These are phyloP conservation scores for Dorcus parallelipipedus DNA, from an alignment of 2,888 invertebrate genomes.

Conservation along the genomic window DNA sequence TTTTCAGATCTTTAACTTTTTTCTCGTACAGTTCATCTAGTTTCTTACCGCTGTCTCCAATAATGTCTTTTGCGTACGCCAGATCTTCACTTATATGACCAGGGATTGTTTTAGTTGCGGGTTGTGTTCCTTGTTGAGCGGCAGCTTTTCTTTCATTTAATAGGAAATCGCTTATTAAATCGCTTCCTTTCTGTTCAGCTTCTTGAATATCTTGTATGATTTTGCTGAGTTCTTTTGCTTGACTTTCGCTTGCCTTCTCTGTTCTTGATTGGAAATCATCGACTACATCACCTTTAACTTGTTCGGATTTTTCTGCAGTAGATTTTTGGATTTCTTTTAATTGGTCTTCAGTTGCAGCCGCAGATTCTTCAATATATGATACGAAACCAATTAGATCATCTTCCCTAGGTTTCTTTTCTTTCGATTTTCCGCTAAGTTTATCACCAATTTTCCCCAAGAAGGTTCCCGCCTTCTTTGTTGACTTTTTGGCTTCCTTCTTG, in stretches of 20 bases:
- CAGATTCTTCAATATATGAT: background rate
- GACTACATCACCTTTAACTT: slow-evolving; percentile 7
- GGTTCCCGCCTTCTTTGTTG: slow-evolving; percentile 13
- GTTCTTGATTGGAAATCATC: background rate
- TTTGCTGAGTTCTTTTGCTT: slow-evolving; percentile 1
- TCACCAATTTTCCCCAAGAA: slow-evolving; percentile 22
- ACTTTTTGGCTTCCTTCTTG: slow-evolving; percentile 11
- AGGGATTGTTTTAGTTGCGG: too few relatives aligned
- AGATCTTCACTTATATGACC: too few relatives aligned
- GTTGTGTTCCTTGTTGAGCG: too few relatives aligned
- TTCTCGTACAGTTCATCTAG: too few relatives aligned
- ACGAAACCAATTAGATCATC: too few relatives aligned
- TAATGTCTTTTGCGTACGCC: too few relatives aligned
- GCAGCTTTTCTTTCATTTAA: too few relatives aligned
- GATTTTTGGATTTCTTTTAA: slow-evolving; percentile 14
- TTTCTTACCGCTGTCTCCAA: too few relatives aligned
- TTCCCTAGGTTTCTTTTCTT: slow-evolving; percentile 22
- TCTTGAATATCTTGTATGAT: slow-evolving; percentile 12
- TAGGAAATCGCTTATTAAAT: background rate
- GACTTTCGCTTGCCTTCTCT: slow-evolving; percentile 9
- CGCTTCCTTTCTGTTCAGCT: slow-evolving; percentile 17
- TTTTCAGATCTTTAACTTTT: slow-evolving; percentile 4
- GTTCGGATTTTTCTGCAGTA: slow-evolving; percentile 6
- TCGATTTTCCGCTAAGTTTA: slow-evolving; percentile 21
- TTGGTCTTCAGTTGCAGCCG: slow-evolving; percentile 7